Conservation (phyloP, 2,113 vertebrate genomes). For the Hydrolagus affinis region DNA sequence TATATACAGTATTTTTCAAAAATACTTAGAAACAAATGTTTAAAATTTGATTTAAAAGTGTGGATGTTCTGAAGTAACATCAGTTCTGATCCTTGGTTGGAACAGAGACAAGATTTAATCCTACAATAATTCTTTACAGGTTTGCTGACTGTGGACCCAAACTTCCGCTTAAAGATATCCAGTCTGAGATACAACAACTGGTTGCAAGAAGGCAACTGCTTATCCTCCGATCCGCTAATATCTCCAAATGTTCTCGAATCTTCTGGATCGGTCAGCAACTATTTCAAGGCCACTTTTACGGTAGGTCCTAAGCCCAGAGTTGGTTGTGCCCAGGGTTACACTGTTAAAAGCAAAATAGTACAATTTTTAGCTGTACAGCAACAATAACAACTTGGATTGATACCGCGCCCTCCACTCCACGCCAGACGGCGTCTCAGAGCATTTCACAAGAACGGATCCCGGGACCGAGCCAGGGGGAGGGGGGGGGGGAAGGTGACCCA, state of each 20-base stretch:
- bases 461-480: too few species aligned
- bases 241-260: constrained; percentile 16
- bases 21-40: background rate
- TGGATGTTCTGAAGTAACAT: background rate
- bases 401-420: too few species aligned
- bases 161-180: constrained; percentile 6
- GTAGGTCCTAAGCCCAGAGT: background rate
- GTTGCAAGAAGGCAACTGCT: constrained; percentile 8
- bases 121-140: background rate
- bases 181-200: constrained; percentile 8
- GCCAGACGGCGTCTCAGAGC: too few species aligned
- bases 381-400: too few species aligned
- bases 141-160: constrained; percentile 26
- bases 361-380: too few species aligned
- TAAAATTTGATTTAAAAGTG: background rate
- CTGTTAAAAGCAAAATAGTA: too few species aligned
- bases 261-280: background rate
- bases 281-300: constrained; percentile 15
- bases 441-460: too few species aligned
- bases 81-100: background rate
- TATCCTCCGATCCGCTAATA: background rate
- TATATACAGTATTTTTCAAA: too few species aligned
- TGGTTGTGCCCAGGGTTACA: too few species aligned
- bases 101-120: background rate
- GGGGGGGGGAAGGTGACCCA: too few species aligned